Evolutionary conservation across 2,888 invertebrate species (phyloP).

Genomic region (Diploptera punctata): DNA sequence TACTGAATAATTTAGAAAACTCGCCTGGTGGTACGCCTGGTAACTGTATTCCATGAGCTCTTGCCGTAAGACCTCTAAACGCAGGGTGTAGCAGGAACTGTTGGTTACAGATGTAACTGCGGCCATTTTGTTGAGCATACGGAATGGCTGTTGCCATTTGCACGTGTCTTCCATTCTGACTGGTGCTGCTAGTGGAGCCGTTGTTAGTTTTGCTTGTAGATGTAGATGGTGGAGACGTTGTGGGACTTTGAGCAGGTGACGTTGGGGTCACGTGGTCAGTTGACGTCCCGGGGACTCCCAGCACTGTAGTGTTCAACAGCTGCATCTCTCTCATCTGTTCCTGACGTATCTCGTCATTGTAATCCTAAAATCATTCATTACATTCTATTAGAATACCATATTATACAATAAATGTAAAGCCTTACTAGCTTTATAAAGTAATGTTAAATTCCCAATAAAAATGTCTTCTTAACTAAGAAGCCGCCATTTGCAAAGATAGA

Average conservation of each 20-base stretch:
- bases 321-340: slow-evolving; percentile 94
- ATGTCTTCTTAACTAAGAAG: no score
- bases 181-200: slow-evolving; percentile 8
- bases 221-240: slow-evolving; percentile 15
- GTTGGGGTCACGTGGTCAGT: slow-evolving; percentile 43
- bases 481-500: no score
- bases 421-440: no score
- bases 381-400: no score
- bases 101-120: slow-evolving; percentile 34
- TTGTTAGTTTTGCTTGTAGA: slow-evolving; percentile 19
- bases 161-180: slow-evolving; percentile 23
- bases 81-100: slow-evolving; percentile 42
- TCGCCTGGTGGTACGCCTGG: slow-evolving; percentile 39
- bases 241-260: slow-evolving; percentile 20
- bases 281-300: slow-evolving; percentile 27
- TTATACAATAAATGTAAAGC: not conserved
- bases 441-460: no score
- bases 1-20: not conserved
- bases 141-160: not conserved
- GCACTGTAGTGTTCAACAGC: slow-evolving; percentile 67
- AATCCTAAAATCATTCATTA: slow-evolving; percentile 83
- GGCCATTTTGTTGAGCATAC: slow-evolving; percentile 16
- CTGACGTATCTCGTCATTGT: slow-evolving; percentile 90
- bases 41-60: slow-evolving; percentile 49
- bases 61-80: slow-evolving; percentile 42